These are phyloP conservation scores for Protonibea diacanthus DNA, from an alignment of 2,797 vertebrate species.

Conservation along the genomic window DNA sequence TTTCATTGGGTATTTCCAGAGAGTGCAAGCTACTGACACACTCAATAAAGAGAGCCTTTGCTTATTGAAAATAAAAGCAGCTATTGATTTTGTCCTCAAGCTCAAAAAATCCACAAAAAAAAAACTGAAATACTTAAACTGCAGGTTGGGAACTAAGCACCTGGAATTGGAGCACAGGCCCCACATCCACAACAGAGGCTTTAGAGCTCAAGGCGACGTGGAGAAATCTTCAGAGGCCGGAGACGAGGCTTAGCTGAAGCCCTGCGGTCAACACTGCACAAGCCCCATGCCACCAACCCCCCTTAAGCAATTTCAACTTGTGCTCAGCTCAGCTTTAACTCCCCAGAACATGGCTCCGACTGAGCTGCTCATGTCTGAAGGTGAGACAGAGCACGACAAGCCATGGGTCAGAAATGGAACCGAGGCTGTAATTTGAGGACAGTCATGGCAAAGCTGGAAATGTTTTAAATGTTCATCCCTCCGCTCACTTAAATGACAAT, in stretches of 20 bases:
- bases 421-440: conserved; percentile 16
- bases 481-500: not conserved
- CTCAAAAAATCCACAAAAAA: conserved; percentile 35
- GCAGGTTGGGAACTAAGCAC: conserved; percentile 47
- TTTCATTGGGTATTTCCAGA: conserved; percentile 28
- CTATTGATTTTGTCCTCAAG: conserved; percentile 50
- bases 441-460: not conserved
- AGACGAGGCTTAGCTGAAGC: conserved; percentile 71
- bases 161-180: conserved; percentile 69
- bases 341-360: conserved; percentile 46
- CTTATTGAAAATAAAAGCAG: conserved; percentile 44
- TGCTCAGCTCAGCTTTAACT: conserved; percentile 64
- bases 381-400: conserved; percentile 48
- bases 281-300: not conserved
- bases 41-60: conserved; percentile 33
- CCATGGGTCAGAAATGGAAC: conserved; percentile 30
- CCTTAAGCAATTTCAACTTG: conserved; percentile 65
- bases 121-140: conserved; percentile 50
- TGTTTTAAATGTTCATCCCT: conserved; percentile 5
- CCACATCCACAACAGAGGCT: conserved; percentile 70
- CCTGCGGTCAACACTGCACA: conserved; percentile 30
- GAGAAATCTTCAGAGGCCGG: conserved; percentile 70
- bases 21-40: conserved; percentile 17
- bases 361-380: conserved; percentile 54
- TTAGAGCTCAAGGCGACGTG: conserved; percentile 73